Conservation (phyloP, 2,113 vertebrate species). For the Tamias sibiricus region DNA sequence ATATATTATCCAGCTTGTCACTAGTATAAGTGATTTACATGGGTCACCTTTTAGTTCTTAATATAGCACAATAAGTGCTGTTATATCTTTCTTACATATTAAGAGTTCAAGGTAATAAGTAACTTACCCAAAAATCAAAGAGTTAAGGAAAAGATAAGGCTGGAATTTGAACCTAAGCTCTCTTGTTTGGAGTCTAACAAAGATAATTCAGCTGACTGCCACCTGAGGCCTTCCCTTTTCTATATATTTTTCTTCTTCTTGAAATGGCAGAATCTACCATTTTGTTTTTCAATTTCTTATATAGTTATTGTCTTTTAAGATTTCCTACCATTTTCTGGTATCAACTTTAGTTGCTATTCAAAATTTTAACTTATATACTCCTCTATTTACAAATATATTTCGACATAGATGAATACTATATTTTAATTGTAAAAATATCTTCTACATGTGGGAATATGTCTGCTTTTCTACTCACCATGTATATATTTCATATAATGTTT, state of each 20-base stretch:
- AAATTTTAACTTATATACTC: neutral
- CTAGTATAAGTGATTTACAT: neutral
- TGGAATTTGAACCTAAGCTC: neutral
- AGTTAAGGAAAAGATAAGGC: neutral
- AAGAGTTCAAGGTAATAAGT: neutral
- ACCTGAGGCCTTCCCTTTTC: neutral
- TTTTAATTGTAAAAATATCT: neutral
- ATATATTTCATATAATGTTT: neutral
- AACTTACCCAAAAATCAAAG: neutral
- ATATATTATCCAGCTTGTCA: neutral
- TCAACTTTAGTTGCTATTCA: neutral
- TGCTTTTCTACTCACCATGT: neutral
- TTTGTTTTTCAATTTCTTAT: neutral
- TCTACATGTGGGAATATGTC: neutral
- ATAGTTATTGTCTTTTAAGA: neutral
- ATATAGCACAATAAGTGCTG: neutral
- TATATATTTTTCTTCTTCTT: neutral
- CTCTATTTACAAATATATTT: neutral
- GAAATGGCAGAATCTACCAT: neutral
- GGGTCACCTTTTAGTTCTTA: neutral
- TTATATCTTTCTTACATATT: neutral
- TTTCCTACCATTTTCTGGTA: neutral
- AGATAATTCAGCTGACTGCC: neutral
- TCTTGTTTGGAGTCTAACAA: neutral
- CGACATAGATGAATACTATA: neutral